Evolutionary conservation across 1,140 invertebrate species (phyloP), one percentile per base, ranked within the genome.

Genomic region (Druon quercuslanigerum): DNA sequence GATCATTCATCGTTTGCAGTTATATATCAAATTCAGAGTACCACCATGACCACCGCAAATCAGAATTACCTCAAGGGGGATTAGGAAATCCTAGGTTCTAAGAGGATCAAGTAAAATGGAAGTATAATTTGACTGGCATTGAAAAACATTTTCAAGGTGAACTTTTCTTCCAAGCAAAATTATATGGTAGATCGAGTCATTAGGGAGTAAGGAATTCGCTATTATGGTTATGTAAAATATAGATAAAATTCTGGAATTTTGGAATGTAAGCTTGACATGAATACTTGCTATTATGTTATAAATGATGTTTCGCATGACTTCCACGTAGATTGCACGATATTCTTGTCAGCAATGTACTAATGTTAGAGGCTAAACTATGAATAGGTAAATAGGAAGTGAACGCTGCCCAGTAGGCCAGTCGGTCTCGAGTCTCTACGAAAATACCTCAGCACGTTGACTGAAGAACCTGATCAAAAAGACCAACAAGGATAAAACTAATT

Each of bases 361-460:
- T 80, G 75, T 80, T 81, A 81, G 79, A 73, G 6, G 60, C 16
- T 40, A 8, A 79, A 72, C 84, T 86, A 87, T 83, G 82, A 87
- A 88, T 89, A 87, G 83, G 54, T 13, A 70, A 83, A 87, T 84
- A 81, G 78, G 73, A 85, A 87, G 77, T 83, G 82, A 82, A 56
- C 71, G 78, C 57, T 78, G 71, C 75, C 76, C 74, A 82, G 56
- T 85, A 78, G 84, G 80, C 79, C 80, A 87, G 72, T 84, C 72
- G 82, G 79, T 85, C 73, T 83, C 77, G 77, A 75, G 75, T 77
- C 57, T 81, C 72, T 74, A 75, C 79, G 25, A 78, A 84, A 87
- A 87, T 87, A 87, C 77, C 77, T 74, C 33, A 40, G 8, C 25
- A 4, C 13, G 7, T 11, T 16, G 16, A 40, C n/a, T 4, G 5